Percentiles rank a stretch among this genome's conserved stretches.
Conservation (phyloP, 2,113 vertebrate genomes). For the Xenopus laevis region DNA sequence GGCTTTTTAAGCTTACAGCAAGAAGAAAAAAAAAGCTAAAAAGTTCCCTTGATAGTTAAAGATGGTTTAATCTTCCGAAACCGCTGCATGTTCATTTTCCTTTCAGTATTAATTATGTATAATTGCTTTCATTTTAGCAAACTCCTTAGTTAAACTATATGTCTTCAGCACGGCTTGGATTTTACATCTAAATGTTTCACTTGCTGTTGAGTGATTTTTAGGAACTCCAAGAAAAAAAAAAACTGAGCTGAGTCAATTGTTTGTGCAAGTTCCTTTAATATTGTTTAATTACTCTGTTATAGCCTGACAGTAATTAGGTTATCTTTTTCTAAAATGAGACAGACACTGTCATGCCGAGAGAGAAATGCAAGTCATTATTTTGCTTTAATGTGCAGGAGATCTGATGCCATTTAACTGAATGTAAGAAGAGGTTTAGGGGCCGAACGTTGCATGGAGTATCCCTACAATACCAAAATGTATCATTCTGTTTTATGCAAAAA, state of each 20-base stretch:
- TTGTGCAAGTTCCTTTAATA: slow-evolving; percentile 52
- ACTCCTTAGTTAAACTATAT: slow-evolving; percentile 54
- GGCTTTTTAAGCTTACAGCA: background rate
- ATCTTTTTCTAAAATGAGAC: slow-evolving; percentile 63
- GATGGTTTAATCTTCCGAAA: slow-evolving; percentile 66
- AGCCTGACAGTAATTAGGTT: slow-evolving; percentile 71
- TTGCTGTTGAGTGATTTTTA: slow-evolving; percentile 9
- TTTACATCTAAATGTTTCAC: slow-evolving; percentile 14
- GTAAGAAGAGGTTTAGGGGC: no score
- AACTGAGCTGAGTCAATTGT: slow-evolving; percentile 1
- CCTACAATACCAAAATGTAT: no score
- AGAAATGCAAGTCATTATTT: slow-evolving; percentile 47
- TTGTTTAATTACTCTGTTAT: slow-evolving; percentile 67
- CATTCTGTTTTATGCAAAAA: no score
- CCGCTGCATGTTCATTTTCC: slow-evolving; percentile 61
- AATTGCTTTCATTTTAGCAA: slow-evolving; percentile 59
- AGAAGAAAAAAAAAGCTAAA: slow-evolving; percentile 49
- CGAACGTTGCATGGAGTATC: no score
- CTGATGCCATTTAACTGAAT: slow-evolving; percentile 5
- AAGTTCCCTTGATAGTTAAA: slow-evolving; percentile 63
- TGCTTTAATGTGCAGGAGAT: slow-evolving; percentile 44
- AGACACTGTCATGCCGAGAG: slow-evolving; percentile 47
- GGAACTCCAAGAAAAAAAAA: background rate
- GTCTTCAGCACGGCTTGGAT: slow-evolving; percentile 22
- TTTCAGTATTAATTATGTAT: slow-evolving; percentile 69